Base-by-base conservation (phyloP, 2,888 invertebrate species). In the Aphrophora alni region DNA sequence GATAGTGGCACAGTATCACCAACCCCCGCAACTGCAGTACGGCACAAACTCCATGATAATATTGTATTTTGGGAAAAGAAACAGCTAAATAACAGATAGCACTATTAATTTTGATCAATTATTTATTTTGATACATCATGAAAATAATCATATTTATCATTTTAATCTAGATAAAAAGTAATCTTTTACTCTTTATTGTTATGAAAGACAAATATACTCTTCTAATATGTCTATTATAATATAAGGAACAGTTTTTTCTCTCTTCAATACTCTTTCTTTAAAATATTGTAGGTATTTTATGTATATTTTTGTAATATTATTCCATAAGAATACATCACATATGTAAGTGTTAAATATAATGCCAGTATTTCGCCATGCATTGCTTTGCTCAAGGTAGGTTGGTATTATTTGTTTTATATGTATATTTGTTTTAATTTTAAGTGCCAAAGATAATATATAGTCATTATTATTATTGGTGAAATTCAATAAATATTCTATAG, bases 1-100 rank as follows among this genome's bases (percentile, higher is more conserved):
- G 81, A 81, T 44, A 81, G 81, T 59, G 81, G 81, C 0, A 81
- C 81, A 27, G 81, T 75, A 8, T 81, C 81, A 28, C 81, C 81
- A 21, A 78, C 81, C 38, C 81, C 81, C 7, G 70, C 75, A 51
- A 78, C 28, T 71, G 44, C 26, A 3, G 25, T 28, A 12, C 68
- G 69, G 28, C 75, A 74, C 25, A 81, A 78, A 75, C 74, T 81
- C 2, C 77, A 78, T n/a, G 69, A 75, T 21, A 78, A 70, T 51
- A 81, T 81, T 59, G 75, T 75, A 75, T 78, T 81, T 38, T 81
- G 81, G 81, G 81, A 81, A 33, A 78, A 81, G 72, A 77, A 59
- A 21, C 59, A 59, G 59, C n/a, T 59, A 21, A 59, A 59, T 21
- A 59, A 59, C 21, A 59, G 59, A 59, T 59, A 59, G 21, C 59